phyloP scores from a whole-genome alignment of 2,888 invertebrate species.

The Zaprionus bogoriensis region DNA sequence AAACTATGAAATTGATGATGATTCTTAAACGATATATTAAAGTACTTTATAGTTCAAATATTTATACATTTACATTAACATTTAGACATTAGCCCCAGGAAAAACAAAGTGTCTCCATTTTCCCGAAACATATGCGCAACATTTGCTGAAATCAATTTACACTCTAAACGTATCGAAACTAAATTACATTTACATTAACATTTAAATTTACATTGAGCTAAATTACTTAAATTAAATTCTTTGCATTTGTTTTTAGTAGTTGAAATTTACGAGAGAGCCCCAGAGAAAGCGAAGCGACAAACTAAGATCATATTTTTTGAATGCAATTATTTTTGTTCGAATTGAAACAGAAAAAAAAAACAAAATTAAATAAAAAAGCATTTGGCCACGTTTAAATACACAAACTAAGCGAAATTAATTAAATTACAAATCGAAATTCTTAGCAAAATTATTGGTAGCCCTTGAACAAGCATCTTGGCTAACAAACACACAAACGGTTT shows the following conservation, averaged over 20 bases:
- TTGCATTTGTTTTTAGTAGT: slow-evolving; percentile 59
- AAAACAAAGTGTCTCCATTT: slow-evolving; percentile 31
- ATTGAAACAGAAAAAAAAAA: not conserved
- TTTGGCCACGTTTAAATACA: slow-evolving; percentile 23
- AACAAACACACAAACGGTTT: not conserved
- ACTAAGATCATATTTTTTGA: slow-evolving; percentile 49
- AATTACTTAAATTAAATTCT: slow-evolving; percentile 51
- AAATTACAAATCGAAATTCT: slow-evolving; percentile 44
- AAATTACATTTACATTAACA: slow-evolving; percentile 23
- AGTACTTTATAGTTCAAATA: slow-evolving; percentile 64
- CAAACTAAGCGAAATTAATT: slow-evolving; percentile 16
- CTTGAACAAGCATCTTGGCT: slow-evolving; percentile 37
- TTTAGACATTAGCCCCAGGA: too few relatives aligned
- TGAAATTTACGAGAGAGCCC: slow-evolving; percentile 50
- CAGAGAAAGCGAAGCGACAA: slow-evolving; percentile 9
- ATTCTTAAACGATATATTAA: slow-evolving; percentile 24
- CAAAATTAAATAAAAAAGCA: not conserved
- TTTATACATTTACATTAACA: slow-evolving; percentile 39
- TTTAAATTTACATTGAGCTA: too few relatives aligned
- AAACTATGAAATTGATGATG: slow-evolving; percentile 48
- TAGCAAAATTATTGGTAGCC: slow-evolving; percentile 60
- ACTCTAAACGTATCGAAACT: slow-evolving; percentile 18
- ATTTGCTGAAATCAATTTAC: slow-evolving; percentile 58
- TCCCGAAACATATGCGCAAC: slow-evolving; percentile 60
- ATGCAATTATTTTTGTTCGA: slow-evolving; percentile 51